These are phyloP conservation scores for Schizaphis graminum DNA, from an alignment of 2,888 invertebrate genomes.

Conservation along the genomic window DNA sequence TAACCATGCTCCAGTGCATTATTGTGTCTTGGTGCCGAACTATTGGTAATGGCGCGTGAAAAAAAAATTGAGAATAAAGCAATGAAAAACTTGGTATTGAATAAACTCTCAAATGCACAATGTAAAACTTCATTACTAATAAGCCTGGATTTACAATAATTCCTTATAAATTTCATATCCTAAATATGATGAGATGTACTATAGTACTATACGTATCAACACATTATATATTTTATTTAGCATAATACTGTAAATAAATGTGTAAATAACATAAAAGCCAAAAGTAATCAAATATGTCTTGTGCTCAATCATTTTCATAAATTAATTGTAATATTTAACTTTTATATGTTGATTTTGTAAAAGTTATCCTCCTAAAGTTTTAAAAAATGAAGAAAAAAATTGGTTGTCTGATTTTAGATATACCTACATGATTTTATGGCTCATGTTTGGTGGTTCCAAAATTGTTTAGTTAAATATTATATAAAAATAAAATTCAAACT, in stretches of 20 bases:
- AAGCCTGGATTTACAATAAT: neutral
- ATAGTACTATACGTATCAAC: neutral
- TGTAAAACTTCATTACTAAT: neutral
- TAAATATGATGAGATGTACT: neutral
- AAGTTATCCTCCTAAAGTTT: neutral
- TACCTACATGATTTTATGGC: neutral
- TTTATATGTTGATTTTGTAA: neutral
- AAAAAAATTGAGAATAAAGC: slow-evolving; percentile 22
- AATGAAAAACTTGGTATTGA: slow-evolving; percentile 1
- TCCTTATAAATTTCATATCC: neutral
- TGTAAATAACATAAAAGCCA: neutral
- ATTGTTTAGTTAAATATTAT: neutral
- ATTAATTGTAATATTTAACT: neutral
- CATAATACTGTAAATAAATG: neutral
- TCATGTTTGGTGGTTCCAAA: neutral
- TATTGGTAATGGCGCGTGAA: slow-evolving; percentile 20
- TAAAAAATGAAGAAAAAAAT: neutral
- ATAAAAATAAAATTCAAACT: neutral
- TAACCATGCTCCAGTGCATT: slow-evolving; percentile 18
- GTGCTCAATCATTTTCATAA: neutral
- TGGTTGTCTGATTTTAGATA: neutral
- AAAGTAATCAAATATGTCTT: neutral
- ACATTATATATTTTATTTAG: neutral
- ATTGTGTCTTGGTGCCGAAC: neutral
- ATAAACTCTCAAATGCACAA: neutral